Evolutionary conservation across 2,113 vertebrate genomes (phyloP), one percentile per base, ranked within the genome.

Genomic region (Clarias macrocephalus): DNA sequence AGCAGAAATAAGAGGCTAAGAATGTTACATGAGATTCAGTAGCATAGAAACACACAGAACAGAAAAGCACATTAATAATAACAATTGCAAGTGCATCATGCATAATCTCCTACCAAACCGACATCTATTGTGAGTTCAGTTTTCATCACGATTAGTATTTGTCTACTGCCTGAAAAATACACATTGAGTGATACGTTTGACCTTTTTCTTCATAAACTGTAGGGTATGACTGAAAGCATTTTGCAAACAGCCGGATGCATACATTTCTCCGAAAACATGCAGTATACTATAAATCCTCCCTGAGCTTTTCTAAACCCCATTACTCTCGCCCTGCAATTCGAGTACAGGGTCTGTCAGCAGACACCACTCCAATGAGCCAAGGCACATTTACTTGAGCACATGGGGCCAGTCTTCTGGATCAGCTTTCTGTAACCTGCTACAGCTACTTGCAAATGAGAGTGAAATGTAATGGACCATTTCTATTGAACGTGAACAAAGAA

Each of bases 1-100:
- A 87, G 92, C 89, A 93, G 80, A 94, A 93, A 92, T 88, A 82
- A 84, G 10, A 6, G 13, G 80, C 68, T 30, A n/a, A 15, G 30
- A 7, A 37, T 59, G 15, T 88, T 93, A 90, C 88, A 90, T 87
- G 23, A 28, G 66, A 89, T 88, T 90, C 88, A 68, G n/a, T 0
- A 13, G 54, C 15, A 59, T 25, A 28, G 9, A 82, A 16, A 10
- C 23, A 52, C 76, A 81, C 10, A 77, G 0, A 33, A n/a, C 33
- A 37, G 18, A 7, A 59, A 48, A 3, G 15, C 21, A n/a, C 7
- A 28, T 52, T 30, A 30, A 57, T 54, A 83, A 33, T 7, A 5
- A n/a, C 28, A 48, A 48, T 48, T 57, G 37, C 3, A 33, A 52
- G 62, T 54, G 66, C 54, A 30, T 73, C 65, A 25, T 54, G 2